A percentile compares a stretch with the other conserved stretches of the same genome.
Evolutionary conservation across 37 sponge, comb jelly and placozoan genomes (phyloP).

Genomic region (Axinella damicornis): DNA sequence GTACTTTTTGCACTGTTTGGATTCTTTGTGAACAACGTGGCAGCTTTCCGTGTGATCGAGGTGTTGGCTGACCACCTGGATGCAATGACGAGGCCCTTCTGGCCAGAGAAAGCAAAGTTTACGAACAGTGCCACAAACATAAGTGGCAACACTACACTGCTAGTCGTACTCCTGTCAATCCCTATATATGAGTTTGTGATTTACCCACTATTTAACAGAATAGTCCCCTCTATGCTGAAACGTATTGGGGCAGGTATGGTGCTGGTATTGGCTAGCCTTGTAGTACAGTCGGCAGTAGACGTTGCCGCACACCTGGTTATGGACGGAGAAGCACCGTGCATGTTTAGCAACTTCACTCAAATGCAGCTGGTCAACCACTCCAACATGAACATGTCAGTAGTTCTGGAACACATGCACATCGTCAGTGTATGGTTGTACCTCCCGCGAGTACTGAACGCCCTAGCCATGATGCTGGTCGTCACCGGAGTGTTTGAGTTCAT

Average conservation of each 20-base stretch:
- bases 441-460: neutral
- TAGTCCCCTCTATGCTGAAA: conserved; percentile 4
- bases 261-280: neutral
- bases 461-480: neutral
- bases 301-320: neutral
- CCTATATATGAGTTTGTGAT: neutral
- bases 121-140: neutral
- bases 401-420: neutral
- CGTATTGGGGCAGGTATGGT: neutral
- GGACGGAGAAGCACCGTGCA: neutral
- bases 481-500: neutral
- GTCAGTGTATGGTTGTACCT: neutral
- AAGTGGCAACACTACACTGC: neutral
- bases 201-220: neutral
- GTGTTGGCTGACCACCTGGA: too few species aligned
- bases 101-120: too few species aligned
- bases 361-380: neutral
- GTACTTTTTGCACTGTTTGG: neutral
- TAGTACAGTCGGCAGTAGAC: neutral
- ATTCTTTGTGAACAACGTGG: neutral
- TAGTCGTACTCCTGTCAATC: neutral
- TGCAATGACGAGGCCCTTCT: too few species aligned
- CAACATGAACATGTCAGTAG: too few species aligned
- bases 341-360: neutral
- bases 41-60: too few species aligned